Conservation (phyloP, 2,113 vertebrate genomes). For the Myodes glareolus region DNA sequence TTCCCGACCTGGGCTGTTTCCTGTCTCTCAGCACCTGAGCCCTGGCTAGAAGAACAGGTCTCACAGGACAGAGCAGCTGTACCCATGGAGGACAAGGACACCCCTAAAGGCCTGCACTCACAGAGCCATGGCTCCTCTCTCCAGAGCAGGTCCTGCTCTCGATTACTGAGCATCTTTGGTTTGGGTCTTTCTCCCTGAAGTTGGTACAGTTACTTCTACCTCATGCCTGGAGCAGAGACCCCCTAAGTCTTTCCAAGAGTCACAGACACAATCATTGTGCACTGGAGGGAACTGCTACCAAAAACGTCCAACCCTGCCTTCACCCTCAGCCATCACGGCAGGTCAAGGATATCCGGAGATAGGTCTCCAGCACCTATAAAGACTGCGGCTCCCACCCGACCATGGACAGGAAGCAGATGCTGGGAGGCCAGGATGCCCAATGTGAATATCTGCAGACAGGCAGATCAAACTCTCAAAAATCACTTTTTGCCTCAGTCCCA, state of each 20-base stretch:
- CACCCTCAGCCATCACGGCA: accelerated
- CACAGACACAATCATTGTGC: background rate
- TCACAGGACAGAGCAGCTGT: background rate
- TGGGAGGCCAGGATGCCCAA: background rate
- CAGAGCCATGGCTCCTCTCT: background rate
- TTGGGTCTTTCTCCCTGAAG: background rate
- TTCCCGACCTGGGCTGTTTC: background rate
- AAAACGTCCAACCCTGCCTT: background rate
- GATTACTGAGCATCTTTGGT: background rate
- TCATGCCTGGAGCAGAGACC: background rate
- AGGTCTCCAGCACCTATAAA: background rate
- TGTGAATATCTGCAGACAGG: background rate
- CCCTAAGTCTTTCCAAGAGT: background rate
- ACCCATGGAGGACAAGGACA: background rate
- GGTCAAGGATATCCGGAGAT: background rate
- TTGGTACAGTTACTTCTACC: background rate
- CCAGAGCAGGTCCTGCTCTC: background rate
- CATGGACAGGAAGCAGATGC: background rate
- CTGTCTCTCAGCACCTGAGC: background rate
- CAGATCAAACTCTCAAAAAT: background rate
- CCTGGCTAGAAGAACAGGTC: background rate
- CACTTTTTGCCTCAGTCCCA: constrained; percentile 8
- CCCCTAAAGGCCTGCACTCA: background rate
- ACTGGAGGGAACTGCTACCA: background rate
- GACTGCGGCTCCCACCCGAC: background rate